Evolutionary conservation across 2,888 invertebrate genomes (phyloP).

Genomic region (Melangyna quadrimaculata): DNA sequence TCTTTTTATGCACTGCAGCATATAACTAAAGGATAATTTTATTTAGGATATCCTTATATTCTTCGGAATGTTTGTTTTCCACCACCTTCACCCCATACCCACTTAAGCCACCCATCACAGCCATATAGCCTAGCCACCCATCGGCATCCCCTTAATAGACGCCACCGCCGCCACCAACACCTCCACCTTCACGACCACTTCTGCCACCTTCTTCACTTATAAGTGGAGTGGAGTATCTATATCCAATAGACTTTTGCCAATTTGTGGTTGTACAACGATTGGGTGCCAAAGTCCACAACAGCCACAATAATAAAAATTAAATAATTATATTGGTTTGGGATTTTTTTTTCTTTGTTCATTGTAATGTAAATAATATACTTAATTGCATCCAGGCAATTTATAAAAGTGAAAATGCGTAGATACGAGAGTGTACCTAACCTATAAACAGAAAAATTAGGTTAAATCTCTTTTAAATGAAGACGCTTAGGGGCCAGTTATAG

Average conservation of each 20-base stretch:
- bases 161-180: not conserved
- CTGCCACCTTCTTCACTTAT: not conserved
- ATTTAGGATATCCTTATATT: constrained; percentile 67
- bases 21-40: constrained; percentile 66
- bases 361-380: constrained; percentile 64
- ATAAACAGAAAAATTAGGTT: not conserved
- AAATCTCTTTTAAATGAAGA: not conserved
- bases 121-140: not conserved
- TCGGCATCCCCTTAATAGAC: not conserved
- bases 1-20: constrained; percentile 68
- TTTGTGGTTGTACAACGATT: constrained; percentile 51
- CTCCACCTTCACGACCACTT: not conserved
- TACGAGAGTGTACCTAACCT: not conserved
- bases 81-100: constrained; percentile 10
- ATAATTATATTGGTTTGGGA: constrained; percentile 31
- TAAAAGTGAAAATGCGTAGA: not conserved
- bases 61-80: constrained; percentile 49
- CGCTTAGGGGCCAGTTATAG: too few relatives aligned
- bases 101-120: not conserved
- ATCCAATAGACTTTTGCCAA: constrained; percentile 50
- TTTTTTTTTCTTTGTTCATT: constrained; percentile 6
- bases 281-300: constrained; percentile 63
- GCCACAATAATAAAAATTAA: constrained; percentile 64
- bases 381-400: constrained; percentile 53
- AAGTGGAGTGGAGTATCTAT: constrained; percentile 5